A percentile compares a stretch with the other conserved stretches of the same genome.
Conservation (phyloP, 30 jellyfish, hydroid and myxozoan species). For the Aurelia sp. region DNA sequence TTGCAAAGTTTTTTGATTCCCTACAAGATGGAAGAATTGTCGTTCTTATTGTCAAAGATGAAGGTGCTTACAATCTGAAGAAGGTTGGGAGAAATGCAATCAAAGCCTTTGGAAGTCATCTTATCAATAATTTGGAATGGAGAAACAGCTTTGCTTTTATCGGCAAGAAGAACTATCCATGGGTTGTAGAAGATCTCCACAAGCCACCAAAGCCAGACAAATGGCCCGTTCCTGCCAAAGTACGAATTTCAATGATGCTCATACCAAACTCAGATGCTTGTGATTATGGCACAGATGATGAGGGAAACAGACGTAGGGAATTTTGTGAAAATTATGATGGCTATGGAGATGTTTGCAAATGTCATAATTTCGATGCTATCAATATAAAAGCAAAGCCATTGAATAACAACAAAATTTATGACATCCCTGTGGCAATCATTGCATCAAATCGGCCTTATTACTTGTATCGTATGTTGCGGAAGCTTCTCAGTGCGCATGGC, state of each 20-base stretch:
- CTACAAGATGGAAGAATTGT: constrained; percentile 86
- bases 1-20: constrained; percentile 60
- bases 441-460: constrained; percentile 98
- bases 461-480: constrained; percentile 88
- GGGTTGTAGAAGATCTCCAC: no score
- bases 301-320: constrained; percentile 53
- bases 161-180: neutral
- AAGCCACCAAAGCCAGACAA: no score
- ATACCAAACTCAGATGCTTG: constrained; percentile 25
- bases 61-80: neutral
- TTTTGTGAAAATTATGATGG: constrained; percentile 93
- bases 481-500: constrained; percentile 93
- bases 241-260: no score
- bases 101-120: neutral
- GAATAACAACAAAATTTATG: constrained; percentile 34
- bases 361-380: constrained; percentile 83
- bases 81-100: neutral
- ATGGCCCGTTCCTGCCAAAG: no score
- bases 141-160: neutral
- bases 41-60: constrained; percentile 61
- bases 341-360: constrained; percentile 92
- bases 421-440: constrained; percentile 91
- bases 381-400: constrained; percentile 60
- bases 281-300: constrained; percentile 67
- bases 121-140: neutral